These are phyloP conservation scores for Epinotia brunnichana DNA, from an alignment of 2,888 invertebrate genomes.

Conservation along the genomic window DNA sequence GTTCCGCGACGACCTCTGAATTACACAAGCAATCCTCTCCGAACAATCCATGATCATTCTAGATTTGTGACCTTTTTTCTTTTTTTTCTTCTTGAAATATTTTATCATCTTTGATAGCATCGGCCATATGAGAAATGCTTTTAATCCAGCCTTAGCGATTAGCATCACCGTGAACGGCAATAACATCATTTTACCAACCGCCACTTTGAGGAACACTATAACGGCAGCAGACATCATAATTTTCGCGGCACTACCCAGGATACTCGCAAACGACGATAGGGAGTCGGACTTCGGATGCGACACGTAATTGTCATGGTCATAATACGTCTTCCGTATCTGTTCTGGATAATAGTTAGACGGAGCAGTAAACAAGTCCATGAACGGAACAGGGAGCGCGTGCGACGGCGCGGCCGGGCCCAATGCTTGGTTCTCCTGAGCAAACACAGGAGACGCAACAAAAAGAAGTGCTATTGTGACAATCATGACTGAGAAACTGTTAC, in stretches of 20 bases:
- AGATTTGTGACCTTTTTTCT: conserved; percentile 68
- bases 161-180: conserved; percentile 70
- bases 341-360: conserved; percentile 71
- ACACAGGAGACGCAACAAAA: conserved; percentile 60
- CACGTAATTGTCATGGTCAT: conserved; percentile 61
- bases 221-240: conserved; percentile 76
- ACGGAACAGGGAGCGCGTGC: conserved; percentile 62
- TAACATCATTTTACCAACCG: conserved; percentile 73
- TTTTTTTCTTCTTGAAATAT: conserved; percentile 72
- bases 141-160: conserved; percentile 73
- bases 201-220: conserved; percentile 71
- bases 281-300: conserved; percentile 73
- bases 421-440: conserved; percentile 67
- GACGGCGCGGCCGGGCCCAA: conserved; percentile 65
- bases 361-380: conserved; percentile 72
- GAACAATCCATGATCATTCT: conserved; percentile 74
- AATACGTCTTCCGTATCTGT: conserved; percentile 70
- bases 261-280: conserved; percentile 71
- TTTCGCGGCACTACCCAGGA: conserved; percentile 76
- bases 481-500: conserved; percentile 77
- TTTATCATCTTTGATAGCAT: conserved; percentile 76
- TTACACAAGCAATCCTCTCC: conserved; percentile 73
- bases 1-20: conserved; percentile 63
- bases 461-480: conserved; percentile 66
- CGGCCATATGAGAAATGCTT: conserved; percentile 76